Evolutionary conservation across 2,888 invertebrate species (phyloP).

Genomic region (Blastobasis adustella): DNA sequence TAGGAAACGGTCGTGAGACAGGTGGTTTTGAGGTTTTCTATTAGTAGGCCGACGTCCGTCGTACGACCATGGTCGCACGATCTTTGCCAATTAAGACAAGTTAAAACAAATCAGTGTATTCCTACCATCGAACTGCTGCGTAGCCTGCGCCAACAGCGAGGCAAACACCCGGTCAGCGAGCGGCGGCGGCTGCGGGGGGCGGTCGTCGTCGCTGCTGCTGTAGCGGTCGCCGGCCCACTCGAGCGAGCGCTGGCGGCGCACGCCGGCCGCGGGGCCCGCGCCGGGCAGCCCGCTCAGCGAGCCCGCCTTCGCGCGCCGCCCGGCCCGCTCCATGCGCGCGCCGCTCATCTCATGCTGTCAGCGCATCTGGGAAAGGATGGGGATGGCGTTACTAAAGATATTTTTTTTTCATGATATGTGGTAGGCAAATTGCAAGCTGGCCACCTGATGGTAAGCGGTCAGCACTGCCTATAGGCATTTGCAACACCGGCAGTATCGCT

Average conservation of each 20-base stretch:
- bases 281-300: slow-evolving; percentile 59
- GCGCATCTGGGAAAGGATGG: slow-evolving; percentile 33
- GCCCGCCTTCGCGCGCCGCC: slow-evolving; percentile 61
- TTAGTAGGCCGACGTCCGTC: too few relatives aligned
- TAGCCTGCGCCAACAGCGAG: slow-evolving; percentile 69
- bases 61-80: too few relatives aligned
- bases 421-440: too few relatives aligned
- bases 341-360: slow-evolving; percentile 52
- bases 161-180: slow-evolving; percentile 70
- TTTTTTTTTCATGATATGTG: too few relatives aligned
- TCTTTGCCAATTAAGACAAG: too few relatives aligned
- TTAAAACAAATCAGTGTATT: slow-evolving; percentile 1
- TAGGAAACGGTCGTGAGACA: too few relatives aligned
- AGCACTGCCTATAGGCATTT: too few relatives aligned
- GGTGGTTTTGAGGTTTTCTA: too few relatives aligned
- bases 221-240: slow-evolving; percentile 75
- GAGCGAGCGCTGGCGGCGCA: slow-evolving; percentile 73
- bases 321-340: slow-evolving; percentile 59
- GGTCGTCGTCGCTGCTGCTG: slow-evolving; percentile 72
- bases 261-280: slow-evolving; percentile 42
- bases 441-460: too few relatives aligned
- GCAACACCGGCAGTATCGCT: too few relatives aligned
- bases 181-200: slow-evolving; percentile 64
- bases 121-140: slow-evolving; percentile 69
- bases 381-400: too few relatives aligned